Evolutionary conservation across 2,113 vertebrate species (phyloP).

Genomic region (Pyxicephalus adspersus): DNA sequence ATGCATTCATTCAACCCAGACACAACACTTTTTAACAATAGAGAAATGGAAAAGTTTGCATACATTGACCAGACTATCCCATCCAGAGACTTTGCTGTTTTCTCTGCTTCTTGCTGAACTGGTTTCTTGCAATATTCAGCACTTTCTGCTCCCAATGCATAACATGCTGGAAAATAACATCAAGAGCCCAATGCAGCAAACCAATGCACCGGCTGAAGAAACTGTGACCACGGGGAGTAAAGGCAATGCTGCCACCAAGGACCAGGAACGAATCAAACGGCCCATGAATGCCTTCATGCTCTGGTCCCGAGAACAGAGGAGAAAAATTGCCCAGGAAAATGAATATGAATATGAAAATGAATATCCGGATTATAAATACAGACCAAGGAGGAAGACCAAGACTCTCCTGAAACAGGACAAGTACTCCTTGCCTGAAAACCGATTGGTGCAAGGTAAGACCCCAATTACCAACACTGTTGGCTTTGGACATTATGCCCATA

Average conservation of each 20-base stretch:
- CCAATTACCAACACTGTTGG: conserved; percentile 85
- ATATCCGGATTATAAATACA: conserved; percentile 99
- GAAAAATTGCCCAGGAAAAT: no score
- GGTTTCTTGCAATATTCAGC: no score
- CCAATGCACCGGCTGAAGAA: no score
- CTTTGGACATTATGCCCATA: no score
- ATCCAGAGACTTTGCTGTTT: neutral
- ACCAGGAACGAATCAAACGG: conserved; percentile 93
- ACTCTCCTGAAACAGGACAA: conserved; percentile 98
- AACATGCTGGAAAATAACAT: no score
- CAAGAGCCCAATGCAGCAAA: no score
- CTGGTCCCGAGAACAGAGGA: conserved; percentile 92
- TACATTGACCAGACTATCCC: neutral
- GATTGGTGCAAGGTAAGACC: conserved; percentile 83
- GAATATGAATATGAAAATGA: conserved; percentile 99
- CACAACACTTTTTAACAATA: conserved; percentile 27
- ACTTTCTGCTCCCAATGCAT: no score
- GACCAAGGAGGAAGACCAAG: conserved; percentile 97
- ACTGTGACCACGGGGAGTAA: no score
- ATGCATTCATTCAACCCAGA: no score
- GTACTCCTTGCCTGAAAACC: conserved; percentile 88
- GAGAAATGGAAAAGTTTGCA: conserved; percentile 36
- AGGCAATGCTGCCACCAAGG: conserved; percentile 67
- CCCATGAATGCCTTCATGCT: conserved; percentile 99
- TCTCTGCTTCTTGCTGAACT: no score